Base-by-base conservation (phyloP, 2,113 vertebrate species). In the Paramisgurnus dabryanus region DNA sequence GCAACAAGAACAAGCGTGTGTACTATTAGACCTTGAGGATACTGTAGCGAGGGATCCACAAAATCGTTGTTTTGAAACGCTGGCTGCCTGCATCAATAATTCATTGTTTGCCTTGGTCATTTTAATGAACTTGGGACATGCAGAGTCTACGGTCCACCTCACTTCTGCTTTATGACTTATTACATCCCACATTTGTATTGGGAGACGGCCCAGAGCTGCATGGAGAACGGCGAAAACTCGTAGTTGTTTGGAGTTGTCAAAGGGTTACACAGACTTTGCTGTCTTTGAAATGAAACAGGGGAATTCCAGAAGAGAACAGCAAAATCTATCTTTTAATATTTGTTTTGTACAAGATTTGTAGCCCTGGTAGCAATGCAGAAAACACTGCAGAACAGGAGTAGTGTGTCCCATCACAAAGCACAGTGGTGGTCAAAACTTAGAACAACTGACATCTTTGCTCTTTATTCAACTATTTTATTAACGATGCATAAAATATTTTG, bases 141-240 rank as follows among this genome's bases (percentile, higher is more conserved):
- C 17, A 7, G 10, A 84, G 18, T 17, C 13, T 69, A 72, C 41
- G 55, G 66, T 49, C 63, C 61, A 60, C 17, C 18, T 49, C 78
- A 74, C 53, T 47, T 72, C 45, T 34, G 17, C 67, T 80, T 74
- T 77, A 78, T 49, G 57, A 81, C 60, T 84, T 76, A 79, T 84
- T 79, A 75, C 76, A 43, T 63, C 65, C 79, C 49, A 22, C 69
- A 49, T 76, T 79, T 82, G 69, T 57, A 79, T 79, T 79, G 76
- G 80, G 76, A 84, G 17, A 27, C 75, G 49, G 75, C 79, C 76
- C n/a, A 58, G 79, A 72, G 74, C 79, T 67, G 27, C 12, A 22
- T 34, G 27, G 27, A 53, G 47, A 63, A 40, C 57, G 55, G 70
- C 61, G 60, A n/a, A 80, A 50, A 17, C 57, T 39, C 58, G 67